phyloP scores from a whole-genome alignment of 1,140 invertebrate species.

The Amyelois transitella region DNA sequence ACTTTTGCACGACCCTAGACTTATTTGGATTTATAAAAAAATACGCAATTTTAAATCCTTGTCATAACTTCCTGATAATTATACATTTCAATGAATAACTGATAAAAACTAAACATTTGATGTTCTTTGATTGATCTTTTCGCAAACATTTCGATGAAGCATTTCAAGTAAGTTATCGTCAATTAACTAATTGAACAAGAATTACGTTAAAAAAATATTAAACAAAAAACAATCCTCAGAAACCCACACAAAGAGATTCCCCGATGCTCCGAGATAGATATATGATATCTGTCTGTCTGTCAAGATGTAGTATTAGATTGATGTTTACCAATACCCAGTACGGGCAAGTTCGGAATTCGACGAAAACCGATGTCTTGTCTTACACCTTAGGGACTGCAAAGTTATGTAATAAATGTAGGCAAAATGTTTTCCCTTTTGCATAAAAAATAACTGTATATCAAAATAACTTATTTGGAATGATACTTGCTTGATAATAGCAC shows the following conservation, averaged over 20 bases:
- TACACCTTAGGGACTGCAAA: neutral
- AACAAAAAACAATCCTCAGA: no score
- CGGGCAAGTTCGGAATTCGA: constrained; percentile 2
- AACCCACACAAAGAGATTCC: neutral
- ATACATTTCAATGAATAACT: no score
- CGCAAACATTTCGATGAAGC: no score
- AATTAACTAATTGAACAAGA: no score
- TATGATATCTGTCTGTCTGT: neutral
- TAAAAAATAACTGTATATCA: constrained; percentile 1
- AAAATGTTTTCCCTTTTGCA: neutral
- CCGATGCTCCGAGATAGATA: constrained; percentile 2
- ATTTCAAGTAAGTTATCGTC: no score
- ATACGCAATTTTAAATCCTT: no score
- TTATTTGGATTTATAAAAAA: no score
- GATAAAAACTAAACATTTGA: no score
- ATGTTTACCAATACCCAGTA: constrained; percentile 1
- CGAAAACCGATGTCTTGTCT: neutral
- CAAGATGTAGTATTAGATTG: constrained; percentile 4
- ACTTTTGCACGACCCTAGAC: no score
- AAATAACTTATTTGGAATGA: neutral
- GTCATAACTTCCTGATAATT: no score
- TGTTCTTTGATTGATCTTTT: no score
- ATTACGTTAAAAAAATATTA: no score
- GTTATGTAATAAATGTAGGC: constrained; percentile 4
- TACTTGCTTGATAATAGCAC: neutral